Conservation (phyloP, 2,888 invertebrate genomes). For the Auanema freiburgensis region DNA sequence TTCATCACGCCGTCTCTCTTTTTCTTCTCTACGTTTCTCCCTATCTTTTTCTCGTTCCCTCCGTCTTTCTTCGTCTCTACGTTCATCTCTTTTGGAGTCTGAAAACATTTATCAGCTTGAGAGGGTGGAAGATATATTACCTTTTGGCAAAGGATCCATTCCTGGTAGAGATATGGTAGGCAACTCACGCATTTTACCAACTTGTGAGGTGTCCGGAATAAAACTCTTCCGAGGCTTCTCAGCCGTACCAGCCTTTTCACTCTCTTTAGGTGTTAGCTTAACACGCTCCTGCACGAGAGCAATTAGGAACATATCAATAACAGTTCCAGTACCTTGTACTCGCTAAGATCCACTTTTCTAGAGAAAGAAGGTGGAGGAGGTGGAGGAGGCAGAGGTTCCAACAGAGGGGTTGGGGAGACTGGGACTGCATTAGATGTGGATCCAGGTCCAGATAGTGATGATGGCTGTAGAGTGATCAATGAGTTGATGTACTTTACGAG, state of each 20-base stretch:
- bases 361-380: conserved; percentile 1
- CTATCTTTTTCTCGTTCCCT: conserved; percentile 17
- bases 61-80: conserved; percentile 12
- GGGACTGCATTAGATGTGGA: not conserved
- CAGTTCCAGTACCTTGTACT: conserved; percentile 14
- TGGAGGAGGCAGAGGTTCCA: conserved; percentile 5
- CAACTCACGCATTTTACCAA: not conserved
- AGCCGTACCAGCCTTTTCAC: not conserved
- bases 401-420: not conserved
- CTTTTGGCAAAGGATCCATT: conserved; percentile 5
- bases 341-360: conserved; percentile 11
- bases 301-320: not conserved
- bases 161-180: conserved; percentile 9
- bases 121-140: not conserved
- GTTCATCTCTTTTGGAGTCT: not conserved
- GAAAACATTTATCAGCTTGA: not conserved
- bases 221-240: conserved; percentile 17
- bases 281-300: conserved; percentile 11
- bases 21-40: conserved; percentile 1
- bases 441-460: not conserved
- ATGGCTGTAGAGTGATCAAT: not conserved
- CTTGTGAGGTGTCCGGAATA: conserved; percentile 25
- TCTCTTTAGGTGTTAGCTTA: conserved; percentile 5
- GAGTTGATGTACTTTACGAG: not conserved
- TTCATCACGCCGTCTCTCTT: conserved; percentile 15